Evolutionary conservation across 2,888 invertebrate genomes (phyloP).

Genomic region (Liposcelis brunnea): DNA sequence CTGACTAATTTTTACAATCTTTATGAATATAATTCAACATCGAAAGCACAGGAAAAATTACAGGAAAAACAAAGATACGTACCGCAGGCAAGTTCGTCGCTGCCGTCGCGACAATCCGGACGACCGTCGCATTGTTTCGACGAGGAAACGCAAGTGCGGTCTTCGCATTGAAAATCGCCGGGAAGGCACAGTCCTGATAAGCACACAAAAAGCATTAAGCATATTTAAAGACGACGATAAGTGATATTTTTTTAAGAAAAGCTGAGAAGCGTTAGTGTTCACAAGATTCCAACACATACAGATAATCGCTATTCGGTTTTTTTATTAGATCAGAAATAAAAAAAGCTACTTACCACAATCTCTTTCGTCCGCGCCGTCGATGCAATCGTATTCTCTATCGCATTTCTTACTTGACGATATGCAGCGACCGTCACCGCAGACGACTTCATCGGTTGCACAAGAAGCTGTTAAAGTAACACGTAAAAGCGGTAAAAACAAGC

Average conservation of each 20-base stretch:
- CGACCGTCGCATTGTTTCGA: slow-evolving; percentile 23
- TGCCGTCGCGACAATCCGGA: slow-evolving; percentile 37
- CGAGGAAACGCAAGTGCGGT: slow-evolving; percentile 54
- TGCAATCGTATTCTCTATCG: slow-evolving; percentile 38
- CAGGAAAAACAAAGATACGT: no score
- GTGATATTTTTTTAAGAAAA: no score
- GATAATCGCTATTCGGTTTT: slow-evolving; percentile 11
- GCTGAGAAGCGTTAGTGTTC: no score
- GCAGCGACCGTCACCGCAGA: slow-evolving; percentile 31
- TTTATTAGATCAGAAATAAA: slow-evolving; percentile 17
- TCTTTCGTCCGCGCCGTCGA: slow-evolving; percentile 41
- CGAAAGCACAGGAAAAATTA: no score
- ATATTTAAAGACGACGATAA: no score
- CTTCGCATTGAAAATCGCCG: slow-evolving; percentile 46
- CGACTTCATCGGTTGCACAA: slow-evolving; percentile 27
- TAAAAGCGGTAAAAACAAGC: slow-evolving; percentile 11
- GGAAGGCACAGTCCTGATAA: slow-evolving; percentile 11
- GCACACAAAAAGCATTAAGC: not conserved
- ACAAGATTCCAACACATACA: slow-evolving; percentile 1
- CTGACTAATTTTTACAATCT: slow-evolving; percentile 18
- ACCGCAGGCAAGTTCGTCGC: slow-evolving; percentile 37
- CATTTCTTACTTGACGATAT: slow-evolving; percentile 30
- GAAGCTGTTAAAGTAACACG: slow-evolving; percentile 11
- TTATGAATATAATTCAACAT: not conserved
- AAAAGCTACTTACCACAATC: slow-evolving; percentile 22